phyloP scores from a whole-genome alignment of 2,113 vertebrate species.

The Microcebus tavaratra region DNA sequence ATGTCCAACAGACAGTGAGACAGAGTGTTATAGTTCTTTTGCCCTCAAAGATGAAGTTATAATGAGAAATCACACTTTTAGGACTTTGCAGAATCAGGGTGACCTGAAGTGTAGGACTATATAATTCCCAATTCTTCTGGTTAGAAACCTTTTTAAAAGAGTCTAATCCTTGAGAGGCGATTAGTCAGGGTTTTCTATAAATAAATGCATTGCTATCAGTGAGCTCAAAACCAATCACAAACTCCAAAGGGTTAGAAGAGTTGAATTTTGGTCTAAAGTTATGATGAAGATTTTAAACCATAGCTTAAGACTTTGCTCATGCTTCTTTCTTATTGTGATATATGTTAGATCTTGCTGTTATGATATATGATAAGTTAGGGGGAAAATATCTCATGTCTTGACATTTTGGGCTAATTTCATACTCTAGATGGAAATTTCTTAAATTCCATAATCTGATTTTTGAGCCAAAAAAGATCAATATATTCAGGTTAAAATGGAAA shows the following conservation, averaged over 20 bases:
- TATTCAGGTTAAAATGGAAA: conserved; percentile 21
- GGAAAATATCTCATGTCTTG: neutral
- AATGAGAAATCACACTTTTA: conserved; percentile 44
- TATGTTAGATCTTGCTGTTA: neutral
- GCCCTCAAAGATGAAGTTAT: neutral
- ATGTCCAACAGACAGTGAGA: neutral
- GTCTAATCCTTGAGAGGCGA: conserved; percentile 13
- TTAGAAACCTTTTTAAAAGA: conserved; percentile 1
- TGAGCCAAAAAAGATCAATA: neutral
- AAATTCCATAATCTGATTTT: neutral
- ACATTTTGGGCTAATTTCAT: neutral
- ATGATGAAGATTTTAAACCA: neutral
- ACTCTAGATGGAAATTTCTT: neutral
- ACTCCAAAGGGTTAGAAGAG: neutral
- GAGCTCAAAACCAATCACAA: neutral
- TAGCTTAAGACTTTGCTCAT: neutral
- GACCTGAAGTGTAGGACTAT: conserved; percentile 38
- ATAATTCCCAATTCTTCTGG: conserved; percentile 55
- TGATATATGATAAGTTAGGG: neutral
- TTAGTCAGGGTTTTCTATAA: conserved; percentile 10
- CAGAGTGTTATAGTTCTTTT: neutral
- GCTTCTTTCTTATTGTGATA: conserved; percentile 21
- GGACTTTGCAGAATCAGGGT: conserved; percentile 39
- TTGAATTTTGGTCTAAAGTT: neutral
- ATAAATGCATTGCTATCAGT: conserved; percentile 21